Evolutionary conservation across 2,888 invertebrate genomes (phyloP), one percentile per base, ranked within the genome.

Genomic region (Camponotus fellah): DNA sequence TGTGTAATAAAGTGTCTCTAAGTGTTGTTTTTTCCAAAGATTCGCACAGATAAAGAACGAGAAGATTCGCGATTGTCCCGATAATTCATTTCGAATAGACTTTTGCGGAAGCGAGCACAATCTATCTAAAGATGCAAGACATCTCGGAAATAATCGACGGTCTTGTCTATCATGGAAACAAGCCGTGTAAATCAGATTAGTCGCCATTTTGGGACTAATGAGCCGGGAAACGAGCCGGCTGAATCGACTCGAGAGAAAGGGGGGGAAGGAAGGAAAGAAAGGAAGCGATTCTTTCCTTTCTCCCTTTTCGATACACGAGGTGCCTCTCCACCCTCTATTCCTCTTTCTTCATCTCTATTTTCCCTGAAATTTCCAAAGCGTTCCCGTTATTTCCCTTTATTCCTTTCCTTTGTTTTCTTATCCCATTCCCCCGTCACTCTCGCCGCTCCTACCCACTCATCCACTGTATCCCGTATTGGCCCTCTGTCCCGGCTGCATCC

Each of bases 201-300:
- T 77, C 71, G 76, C 85, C 81, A 85, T 85, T 85, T 76, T 85
- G 76, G 32, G 76, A 65, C 66, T 85, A 85, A 85, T 85, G 85
- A 85, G 85, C 64, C 68, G 62, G 66, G 71, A 84, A 81, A 85
- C 71, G 66, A 72, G 17, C 14, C 17, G 72, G 56, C 66, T 76
- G 76, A 81, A 72, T 86, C 83, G 81, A 17, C 1, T 46, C 4
- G 46, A 56, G 32, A 12, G 32, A 32, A 10, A 12, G 5, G 12
- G 14, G 6, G 9, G 14, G n/a, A 40, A 40, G 17, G 12, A 9
- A 37, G 34, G 2, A 26, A 26, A 64, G 64, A 72, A 17, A 53
- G 12, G 26, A 26, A 58, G 26, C 5, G 34, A 66, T 56, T 58
- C 17, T 46, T 46, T 46, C 46, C 46, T 46, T 14, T 46, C 60